Conservation (phyloP, 2,797 vertebrate species). For the Phaenicophaeus curvirostris region DNA sequence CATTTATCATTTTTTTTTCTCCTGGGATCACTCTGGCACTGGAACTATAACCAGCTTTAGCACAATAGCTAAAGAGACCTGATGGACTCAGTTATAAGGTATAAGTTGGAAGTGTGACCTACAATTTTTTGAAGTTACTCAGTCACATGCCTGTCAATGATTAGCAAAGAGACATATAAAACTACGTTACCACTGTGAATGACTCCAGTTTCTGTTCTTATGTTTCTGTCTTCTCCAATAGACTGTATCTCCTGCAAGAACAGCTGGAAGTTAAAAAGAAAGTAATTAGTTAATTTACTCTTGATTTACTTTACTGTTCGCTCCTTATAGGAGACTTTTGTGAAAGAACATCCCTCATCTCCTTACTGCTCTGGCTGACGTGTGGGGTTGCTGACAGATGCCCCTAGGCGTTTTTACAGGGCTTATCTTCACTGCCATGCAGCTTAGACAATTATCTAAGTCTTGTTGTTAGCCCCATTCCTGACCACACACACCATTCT, state of each 20-base stretch:
- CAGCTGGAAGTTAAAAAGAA: neutral
- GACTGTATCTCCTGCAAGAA: neutral
- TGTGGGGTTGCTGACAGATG: accelerated
- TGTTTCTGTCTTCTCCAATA: neutral
- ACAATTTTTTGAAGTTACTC: neutral
- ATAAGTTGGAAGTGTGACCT: neutral
- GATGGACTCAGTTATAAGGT: neutral
- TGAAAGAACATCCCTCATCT: neutral
- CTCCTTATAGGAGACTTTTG: neutral
- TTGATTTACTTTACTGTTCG: neutral
- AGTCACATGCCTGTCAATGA: neutral
- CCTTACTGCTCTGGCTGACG: neutral
- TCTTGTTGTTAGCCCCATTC: neutral
- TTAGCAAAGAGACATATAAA: neutral
- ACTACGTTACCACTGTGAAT: neutral
- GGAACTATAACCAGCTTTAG: neutral
- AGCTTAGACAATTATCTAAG: neutral
- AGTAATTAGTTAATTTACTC: neutral
- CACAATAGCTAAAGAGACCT: neutral
- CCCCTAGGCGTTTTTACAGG: neutral
- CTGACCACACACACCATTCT: neutral
- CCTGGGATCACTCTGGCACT: neutral
- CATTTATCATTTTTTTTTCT: neutral
- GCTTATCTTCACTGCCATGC: neutral
- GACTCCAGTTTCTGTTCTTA: neutral